These are phyloP conservation scores for Mizuhopecten yessoensis DNA, from an alignment of 1,140 invertebrate genomes.

Conservation along the genomic window DNA sequence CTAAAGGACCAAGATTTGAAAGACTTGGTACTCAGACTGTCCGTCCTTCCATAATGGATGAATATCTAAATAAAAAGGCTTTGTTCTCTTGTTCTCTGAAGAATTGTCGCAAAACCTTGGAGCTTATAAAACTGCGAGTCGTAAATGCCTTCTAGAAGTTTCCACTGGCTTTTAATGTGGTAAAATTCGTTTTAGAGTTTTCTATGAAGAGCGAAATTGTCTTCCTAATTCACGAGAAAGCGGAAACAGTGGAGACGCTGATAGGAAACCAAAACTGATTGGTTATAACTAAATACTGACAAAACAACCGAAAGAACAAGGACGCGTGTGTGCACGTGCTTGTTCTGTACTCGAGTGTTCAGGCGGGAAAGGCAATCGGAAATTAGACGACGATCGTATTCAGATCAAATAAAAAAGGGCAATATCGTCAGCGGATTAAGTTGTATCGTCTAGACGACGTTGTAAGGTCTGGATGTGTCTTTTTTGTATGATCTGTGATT, in stretches of 20 bases:
- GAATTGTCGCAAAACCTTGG: not conserved
- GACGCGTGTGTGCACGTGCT: not conserved
- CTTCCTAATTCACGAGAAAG: not conserved
- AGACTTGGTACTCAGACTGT: too few relatives aligned
- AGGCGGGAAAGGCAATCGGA: slow-evolving; percentile 8
- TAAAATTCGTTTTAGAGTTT: not conserved
- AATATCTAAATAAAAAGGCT: not conserved
- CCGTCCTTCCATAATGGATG: not conserved
- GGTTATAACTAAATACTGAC: not conserved
- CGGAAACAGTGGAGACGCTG: not conserved
- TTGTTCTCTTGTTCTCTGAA: not conserved
- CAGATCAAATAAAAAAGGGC: not conserved
- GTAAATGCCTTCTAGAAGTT: not conserved
- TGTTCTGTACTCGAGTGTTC: not conserved
- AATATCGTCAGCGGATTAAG: not conserved
- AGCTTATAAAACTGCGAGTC: not conserved
- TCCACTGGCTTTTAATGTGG: too few relatives aligned
- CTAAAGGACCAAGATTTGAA: too few relatives aligned
- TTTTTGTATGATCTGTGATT: not conserved
- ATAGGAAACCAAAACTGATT: not conserved
- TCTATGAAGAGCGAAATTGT: not conserved
- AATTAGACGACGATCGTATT: not conserved
- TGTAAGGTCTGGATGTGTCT: not conserved
- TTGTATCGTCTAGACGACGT: not conserved
- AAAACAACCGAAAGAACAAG: not conserved